Base-by-base conservation (phyloP, 2,113 vertebrate genomes). In the Halichoerus grypus region DNA sequence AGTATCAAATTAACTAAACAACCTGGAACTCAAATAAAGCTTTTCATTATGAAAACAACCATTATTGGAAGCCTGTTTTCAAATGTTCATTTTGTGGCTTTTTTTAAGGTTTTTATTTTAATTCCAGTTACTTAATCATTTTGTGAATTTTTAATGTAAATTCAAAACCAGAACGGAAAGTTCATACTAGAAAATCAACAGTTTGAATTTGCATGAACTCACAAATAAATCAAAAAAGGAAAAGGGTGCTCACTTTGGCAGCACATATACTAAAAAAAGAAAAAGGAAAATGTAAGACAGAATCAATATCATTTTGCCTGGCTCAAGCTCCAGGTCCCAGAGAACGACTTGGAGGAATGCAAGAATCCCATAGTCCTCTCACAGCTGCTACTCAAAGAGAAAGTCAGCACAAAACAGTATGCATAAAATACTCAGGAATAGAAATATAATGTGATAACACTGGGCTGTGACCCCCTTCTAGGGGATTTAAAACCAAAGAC, bases 201-300 rank as follows among this genome's bases (percentile, higher is more conserved):
- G 19, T 39, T 93, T 88, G 22, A 80, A 49, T 71, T 49, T 88
- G 55, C 8, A 65, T 28, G 21, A 71, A 76, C 31, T 91, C 42
- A 63, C 81, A 91, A 87, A 88, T 51, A 71, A 80, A 57, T 90
- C 12, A 93, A 81, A 88, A 87, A 92, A 91, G 15, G 24, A 94
- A 65, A 67, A 77, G 2, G 91, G 46, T 46, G 46, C 46, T 46
- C 46, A 1, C 46, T 46, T 46, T 8, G 46, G 46, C 46, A 46
- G 46, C 46, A 46, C 46, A 9, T 46, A 46, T 46, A 46, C 46
- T 46, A 46, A 93, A 81, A 88, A 87, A 90, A 91, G 15, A 31
- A 94, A 65, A 67, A 77, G 3, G 91, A 84, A 96, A 22, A 51
- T 5, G 11, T 4, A n/a, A 33, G n/a, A 63, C 69, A 61, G 11